Evolutionary conservation across 2,797 vertebrate genomes (phyloP), one percentile per base, ranked within the genome.

Genomic region (Pangasius djambal): DNA sequence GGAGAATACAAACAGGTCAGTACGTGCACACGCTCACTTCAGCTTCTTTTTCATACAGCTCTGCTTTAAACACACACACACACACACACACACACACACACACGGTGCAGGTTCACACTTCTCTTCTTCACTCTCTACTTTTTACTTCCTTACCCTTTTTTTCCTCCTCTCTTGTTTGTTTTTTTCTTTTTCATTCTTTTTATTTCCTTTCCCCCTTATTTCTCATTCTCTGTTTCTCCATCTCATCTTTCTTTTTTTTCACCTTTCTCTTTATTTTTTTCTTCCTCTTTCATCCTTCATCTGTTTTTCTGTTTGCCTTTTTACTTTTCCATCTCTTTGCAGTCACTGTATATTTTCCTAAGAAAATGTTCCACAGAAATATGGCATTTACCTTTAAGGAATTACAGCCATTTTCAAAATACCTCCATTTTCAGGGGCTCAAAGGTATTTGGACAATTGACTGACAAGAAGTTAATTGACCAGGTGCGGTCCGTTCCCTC

Each of bases 1-100:
- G 97, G 98, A 67, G 99, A 99, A 95, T 99, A 99, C 93, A 99
- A 99, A 93, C 98, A 99, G 98, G 99, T 99, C 90, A 90, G 95
- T 79, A 70, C 72, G 81, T 48, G 25, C 69, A 22, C 69, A 83
- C 83, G 50, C 84, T 16, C 40, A 44, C 40, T 40, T 40, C 37
- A 40, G 37, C 37, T 40, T 40, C 37, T 40, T 40, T 40, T 40
- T n/a, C n/a, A n/a, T n/a, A n/a, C n/a, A n/a, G n/a, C n/a, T n/a
- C n/a, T n/a, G n/a, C n/a, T n/a, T n/a, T n/a, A n/a, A n/a, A 37
- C 65, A 31, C 65, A 3, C 28, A n/a, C 28, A 16, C 0, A 15
- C 67, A 37, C 69, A 15, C 67, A 83, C 83, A 61, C 84, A 34
- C n/a, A 34, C 28, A 13, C 6, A 37, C 31, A 16, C 1, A 8